phyloP scores from a whole-genome alignment of 2,797 vertebrate genomes.

The Cynopterus sphinx region DNA sequence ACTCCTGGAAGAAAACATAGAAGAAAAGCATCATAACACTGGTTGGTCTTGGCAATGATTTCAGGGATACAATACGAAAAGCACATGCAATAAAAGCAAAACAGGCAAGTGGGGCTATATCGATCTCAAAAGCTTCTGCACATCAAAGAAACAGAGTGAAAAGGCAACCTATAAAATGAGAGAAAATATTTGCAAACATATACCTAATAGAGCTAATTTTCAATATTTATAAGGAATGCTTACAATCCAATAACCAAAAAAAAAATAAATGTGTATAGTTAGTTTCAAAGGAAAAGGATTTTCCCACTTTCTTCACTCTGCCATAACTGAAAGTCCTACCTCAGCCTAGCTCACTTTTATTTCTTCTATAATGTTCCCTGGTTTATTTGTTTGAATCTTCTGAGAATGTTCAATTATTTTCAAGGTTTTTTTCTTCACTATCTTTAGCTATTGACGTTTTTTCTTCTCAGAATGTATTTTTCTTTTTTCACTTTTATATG shows the following conservation, averaged over 20 bases:
- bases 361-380: not conserved
- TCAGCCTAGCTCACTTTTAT: not conserved
- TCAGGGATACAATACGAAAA: not conserved
- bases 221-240: not conserved
- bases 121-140: not conserved
- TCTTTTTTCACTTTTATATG: not conserved
- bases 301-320: not conserved
- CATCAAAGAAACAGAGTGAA: not conserved
- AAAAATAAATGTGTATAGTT: not conserved
- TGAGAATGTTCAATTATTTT: not conserved
- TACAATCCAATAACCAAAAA: not conserved
- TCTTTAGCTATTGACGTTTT: not conserved
- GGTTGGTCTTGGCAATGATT: not conserved
- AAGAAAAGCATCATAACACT: not conserved
- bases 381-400: not conserved
- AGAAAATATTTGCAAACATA: not conserved
- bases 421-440: not conserved
- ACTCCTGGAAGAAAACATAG: not conserved
- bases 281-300: not conserved
- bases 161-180: not conserved
- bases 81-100: not conserved
- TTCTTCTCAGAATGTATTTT: not conserved
- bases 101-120: not conserved
- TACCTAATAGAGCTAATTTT: not conserved
- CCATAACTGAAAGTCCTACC: not conserved